These are phyloP conservation scores for Listronotus bonariensis DNA, from an alignment of 1,140 invertebrate genomes.

Conservation along the genomic window DNA sequence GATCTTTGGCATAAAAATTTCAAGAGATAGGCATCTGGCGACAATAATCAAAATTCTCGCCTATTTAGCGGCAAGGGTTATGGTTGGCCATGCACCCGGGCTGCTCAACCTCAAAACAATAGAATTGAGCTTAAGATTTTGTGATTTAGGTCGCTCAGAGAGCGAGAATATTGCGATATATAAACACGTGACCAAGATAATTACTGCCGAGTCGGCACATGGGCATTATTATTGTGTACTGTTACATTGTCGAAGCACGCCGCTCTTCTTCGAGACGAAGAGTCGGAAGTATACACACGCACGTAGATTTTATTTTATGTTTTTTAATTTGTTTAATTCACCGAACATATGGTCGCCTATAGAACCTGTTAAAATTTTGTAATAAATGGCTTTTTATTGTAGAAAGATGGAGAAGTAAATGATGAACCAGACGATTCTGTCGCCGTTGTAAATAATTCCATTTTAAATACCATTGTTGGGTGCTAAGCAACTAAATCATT, in stretches of 20 bases:
- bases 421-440: too few relatives aligned
- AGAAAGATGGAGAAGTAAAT: too few relatives aligned
- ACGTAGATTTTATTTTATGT: slow-evolving; percentile 14
- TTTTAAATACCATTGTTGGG: too few relatives aligned
- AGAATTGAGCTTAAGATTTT: not conserved
- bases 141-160: not conserved
- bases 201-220: slow-evolving; percentile 27
- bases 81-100: not conserved
- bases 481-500: too few relatives aligned
- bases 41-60: slow-evolving; percentile 23
- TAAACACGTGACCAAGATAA: slow-evolving; percentile 32
- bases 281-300: slow-evolving; percentile 27
- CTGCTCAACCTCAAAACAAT: slow-evolving; percentile 16
- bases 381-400: too few relatives aligned
- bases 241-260: slow-evolving; percentile 27
- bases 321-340: slow-evolving; percentile 19
- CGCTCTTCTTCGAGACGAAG: slow-evolving; percentile 18
- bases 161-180: slow-evolving; percentile 25
- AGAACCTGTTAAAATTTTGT: slow-evolving; percentile 1
- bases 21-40: slow-evolving; percentile 32
- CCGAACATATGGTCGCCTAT: slow-evolving; percentile 17
- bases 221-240: slow-evolving; percentile 32
- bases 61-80: not conserved
- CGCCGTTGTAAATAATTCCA: too few relatives aligned
- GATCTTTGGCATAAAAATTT: slow-evolving; percentile 22